Evolutionary conservation across 1,140 invertebrate genomes (phyloP), one percentile per base, ranked within the genome.

Genomic region (Achatina immaculata): DNA sequence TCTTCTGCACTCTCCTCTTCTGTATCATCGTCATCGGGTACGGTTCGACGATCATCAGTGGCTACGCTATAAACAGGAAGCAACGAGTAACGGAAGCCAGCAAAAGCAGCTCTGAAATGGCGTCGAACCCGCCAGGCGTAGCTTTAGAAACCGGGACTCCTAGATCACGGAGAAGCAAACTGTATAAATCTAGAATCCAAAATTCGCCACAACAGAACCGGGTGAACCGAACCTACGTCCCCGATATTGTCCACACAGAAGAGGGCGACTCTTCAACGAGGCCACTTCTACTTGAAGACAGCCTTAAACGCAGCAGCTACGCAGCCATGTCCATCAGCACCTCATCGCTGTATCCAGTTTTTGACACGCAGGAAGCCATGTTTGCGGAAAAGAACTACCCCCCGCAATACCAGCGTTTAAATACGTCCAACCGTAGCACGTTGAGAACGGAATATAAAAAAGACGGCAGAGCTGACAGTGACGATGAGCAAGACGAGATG

Each of bases 171-270:
- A 28, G 58, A 62, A 62, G n/a, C 4, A 2, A 28, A 16, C 21
- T 62, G 11, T 6, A 9, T 62, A 31, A 62, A 62, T n/a, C n/a
- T 11, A 31, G 28, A 62, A 31, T 31, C 28, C n/a, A 62, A 6
- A 62, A 31, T 28, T 31, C n/a, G 16, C 7, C 58, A 31, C n/a
- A 62, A 6, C 16, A 4, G 6, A 14, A 55, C 36, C 42, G 28
- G n/a, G 24, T 19, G 21, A 7, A 34, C 24, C 43, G 45, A 24
- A 24, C 43, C 4, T 74, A 74, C 28, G 45, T 48, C 2, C 72
- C 72, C 2, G 72, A 74, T 55, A 74, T 74, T 55, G 43, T 74
- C 11, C 72, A 74, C 43, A 74, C 72, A 55, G 72, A 74, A 21
- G 72, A 48, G 36, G 45, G 72, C 0, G 72, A 55, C 36, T 1